Evolutionary conservation across 2,797 vertebrate genomes (phyloP).

Genomic region (Enteromius paludinosus): DNA sequence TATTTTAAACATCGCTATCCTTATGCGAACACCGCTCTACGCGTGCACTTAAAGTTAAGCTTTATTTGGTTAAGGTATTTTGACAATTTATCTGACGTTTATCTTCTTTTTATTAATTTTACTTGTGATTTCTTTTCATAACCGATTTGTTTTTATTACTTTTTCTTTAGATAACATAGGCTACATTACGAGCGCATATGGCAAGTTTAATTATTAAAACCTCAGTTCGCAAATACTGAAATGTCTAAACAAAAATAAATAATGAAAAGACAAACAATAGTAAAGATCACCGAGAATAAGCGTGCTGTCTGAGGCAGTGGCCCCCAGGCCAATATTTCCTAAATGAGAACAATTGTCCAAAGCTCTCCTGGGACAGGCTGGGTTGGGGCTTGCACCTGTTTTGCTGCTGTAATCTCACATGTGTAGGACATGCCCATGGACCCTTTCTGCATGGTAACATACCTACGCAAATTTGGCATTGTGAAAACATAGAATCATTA

Average conservation of each 20-base stretch:
- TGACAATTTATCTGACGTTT: not conserved
- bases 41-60: not conserved
- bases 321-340: slow-evolving; percentile 86
- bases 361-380: slow-evolving; percentile 71
- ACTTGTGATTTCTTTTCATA: not conserved
- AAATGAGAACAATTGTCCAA: slow-evolving; percentile 86
- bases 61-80: not conserved
- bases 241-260: slow-evolving; percentile 1
- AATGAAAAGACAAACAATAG: not conserved
- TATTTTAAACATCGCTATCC: slow-evolving; percentile 23
- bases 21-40: not conserved
- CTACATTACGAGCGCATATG: not conserved
- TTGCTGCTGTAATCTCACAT: slow-evolving; percentile 54
- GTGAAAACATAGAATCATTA: slow-evolving; percentile 48
- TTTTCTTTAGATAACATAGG: not conserved
- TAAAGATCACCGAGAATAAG: slow-evolving; percentile 35
- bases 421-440: slow-evolving; percentile 61
- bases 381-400: slow-evolving; percentile 75
- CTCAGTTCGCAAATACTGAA: not conserved
- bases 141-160: not conserved
- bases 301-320: slow-evolving; percentile 70
- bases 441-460: slow-evolving; percentile 46
- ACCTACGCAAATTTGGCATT: slow-evolving; percentile 48
- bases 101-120: not conserved
- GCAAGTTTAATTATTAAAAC: not conserved